phyloP scores from a whole-genome alignment of 2,797 vertebrate genomes.

The Schizothorax lantsangensis region DNA sequence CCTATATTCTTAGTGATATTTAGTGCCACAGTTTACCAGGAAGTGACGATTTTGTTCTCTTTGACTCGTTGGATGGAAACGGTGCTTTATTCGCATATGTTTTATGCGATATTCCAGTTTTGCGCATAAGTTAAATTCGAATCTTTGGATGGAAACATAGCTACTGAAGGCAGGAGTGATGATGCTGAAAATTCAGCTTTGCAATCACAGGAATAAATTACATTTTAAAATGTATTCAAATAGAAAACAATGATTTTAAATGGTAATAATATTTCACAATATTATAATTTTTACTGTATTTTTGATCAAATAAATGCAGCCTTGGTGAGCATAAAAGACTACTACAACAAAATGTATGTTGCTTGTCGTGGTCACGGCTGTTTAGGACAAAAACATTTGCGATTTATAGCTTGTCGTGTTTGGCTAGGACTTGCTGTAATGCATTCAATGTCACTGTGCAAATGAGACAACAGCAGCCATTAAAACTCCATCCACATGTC shows the following conservation, averaged over 20 bases:
- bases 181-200: background rate
- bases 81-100: too few relatives aligned
- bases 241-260: background rate
- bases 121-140: too few relatives aligned
- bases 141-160: too few relatives aligned
- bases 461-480: slow-evolving; percentile 8
- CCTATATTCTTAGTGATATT: too few relatives aligned
- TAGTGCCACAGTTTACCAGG: too few relatives aligned
- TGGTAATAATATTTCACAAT: background rate
- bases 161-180: background rate
- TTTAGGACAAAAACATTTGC: background rate
- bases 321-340: background rate
- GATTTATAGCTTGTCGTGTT: background rate
- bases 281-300: background rate
- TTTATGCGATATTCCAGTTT: too few relatives aligned
- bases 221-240: background rate
- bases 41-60: too few relatives aligned
- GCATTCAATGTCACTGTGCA: background rate
- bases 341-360: background rate
- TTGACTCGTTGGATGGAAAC: too few relatives aligned
- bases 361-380: background rate
- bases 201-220: background rate
- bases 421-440: slow-evolving; percentile 13
- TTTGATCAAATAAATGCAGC: background rate
- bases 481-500: background rate